Evolutionary conservation across 1,140 invertebrate species (phyloP).

Genomic region (Himalopsyche phryganea): DNA sequence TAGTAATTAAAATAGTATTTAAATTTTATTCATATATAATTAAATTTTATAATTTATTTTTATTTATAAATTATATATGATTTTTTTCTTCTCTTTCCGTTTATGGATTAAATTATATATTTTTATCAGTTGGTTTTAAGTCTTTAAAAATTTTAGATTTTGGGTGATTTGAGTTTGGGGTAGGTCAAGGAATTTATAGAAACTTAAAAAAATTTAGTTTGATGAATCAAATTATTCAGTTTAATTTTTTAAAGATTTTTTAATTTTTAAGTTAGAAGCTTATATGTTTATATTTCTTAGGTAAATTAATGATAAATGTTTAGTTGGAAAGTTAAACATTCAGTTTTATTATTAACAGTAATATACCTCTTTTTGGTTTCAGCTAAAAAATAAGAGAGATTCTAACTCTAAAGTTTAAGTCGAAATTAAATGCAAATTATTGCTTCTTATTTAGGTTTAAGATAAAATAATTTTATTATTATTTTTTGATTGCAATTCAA

Average conservation of each 20-base stretch:
- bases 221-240: constrained; percentile 38
- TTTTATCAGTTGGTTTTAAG: constrained; percentile 36
- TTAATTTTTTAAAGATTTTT: constrained; percentile 51
- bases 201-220: constrained; percentile 38
- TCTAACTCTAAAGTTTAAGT: constrained; percentile 52
- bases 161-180: constrained; percentile 50
- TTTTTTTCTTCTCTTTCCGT: constrained; percentile 47
- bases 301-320: no score
- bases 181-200: constrained; percentile 40
- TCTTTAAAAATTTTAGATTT: constrained; percentile 45
- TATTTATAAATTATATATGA: constrained; percentile 41
- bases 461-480: constrained; percentile 39
- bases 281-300: constrained; percentile 45
- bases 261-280: constrained; percentile 50
- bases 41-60: constrained; percentile 45
- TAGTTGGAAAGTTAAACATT: constrained; percentile 47
- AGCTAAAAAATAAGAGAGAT: constrained; percentile 54
- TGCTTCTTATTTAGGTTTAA: constrained; percentile 54
- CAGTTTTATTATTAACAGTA: constrained; percentile 56
- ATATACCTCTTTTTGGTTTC: constrained; percentile 57
- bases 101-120: constrained; percentile 36
- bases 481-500: constrained; percentile 61
- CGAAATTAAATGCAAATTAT: constrained; percentile 57
- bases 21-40: constrained; percentile 38
- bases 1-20: constrained; percentile 14